These are phyloP conservation scores for Panurus biarmicus DNA, from an alignment of 2,113 vertebrate species.

Conservation along the genomic window DNA sequence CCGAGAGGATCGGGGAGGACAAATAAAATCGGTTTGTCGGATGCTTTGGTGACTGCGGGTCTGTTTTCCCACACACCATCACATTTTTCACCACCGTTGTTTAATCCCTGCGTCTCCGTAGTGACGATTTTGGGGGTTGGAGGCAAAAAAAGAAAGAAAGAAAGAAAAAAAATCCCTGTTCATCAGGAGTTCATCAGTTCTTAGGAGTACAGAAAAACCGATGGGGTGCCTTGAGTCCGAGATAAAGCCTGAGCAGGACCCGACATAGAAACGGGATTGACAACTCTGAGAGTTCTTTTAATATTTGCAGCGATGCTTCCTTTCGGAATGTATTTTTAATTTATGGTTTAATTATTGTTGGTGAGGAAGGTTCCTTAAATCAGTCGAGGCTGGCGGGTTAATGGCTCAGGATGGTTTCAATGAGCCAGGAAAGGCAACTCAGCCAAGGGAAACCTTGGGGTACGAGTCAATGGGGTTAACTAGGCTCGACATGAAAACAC, in stretches of 20 bases:
- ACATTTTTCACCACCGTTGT: not conserved
- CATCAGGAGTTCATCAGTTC: not conserved
- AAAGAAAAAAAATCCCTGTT: too few species aligned
- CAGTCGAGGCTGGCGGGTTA: not conserved
- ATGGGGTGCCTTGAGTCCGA: not conserved
- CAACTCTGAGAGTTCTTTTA: not conserved
- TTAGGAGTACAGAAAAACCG: not conserved
- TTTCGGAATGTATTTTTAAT: not conserved
- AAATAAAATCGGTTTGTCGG: not conserved
- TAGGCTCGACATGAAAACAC: slow-evolving; percentile 43
- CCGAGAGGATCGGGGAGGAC: not conserved
- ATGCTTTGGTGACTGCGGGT: not conserved
- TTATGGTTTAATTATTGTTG: not conserved
- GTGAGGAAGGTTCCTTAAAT: slow-evolving; percentile 11
- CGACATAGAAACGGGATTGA: not conserved
- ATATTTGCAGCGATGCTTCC: not conserved
- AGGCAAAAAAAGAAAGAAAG: not conserved
- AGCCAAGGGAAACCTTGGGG: slow-evolving; percentile 4
- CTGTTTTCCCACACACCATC: not conserved
- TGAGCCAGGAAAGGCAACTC: not conserved
- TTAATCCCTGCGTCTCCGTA: not conserved
- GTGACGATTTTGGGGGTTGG: not conserved
- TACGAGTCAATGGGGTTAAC: slow-evolving; percentile 56
- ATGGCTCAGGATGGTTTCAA: slow-evolving; percentile 43
- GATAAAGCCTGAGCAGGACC: not conserved